Conservation (phyloP, 1,140 invertebrate genomes). For the Pollicipes pollicipes region DNA sequence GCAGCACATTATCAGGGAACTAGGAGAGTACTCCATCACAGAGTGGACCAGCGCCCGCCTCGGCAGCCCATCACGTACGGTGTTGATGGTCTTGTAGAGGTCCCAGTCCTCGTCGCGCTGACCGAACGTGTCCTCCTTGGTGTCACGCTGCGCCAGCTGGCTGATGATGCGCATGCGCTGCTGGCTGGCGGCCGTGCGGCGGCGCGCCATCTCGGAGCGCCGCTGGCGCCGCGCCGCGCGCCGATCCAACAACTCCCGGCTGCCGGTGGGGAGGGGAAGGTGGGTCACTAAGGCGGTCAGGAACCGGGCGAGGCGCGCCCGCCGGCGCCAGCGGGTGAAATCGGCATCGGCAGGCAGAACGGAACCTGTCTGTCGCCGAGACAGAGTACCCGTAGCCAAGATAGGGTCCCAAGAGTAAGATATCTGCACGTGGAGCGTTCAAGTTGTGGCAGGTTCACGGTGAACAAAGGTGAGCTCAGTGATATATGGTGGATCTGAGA, state of each 20-base stretch:
- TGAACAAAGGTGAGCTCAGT: too few species aligned
- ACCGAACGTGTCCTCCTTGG: slow-evolving; percentile 77
- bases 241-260: slow-evolving; percentile 44
- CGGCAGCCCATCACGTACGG: slow-evolving; percentile 30
- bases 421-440: too few species aligned
- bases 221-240: slow-evolving; percentile 50
- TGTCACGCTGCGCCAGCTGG: slow-evolving; percentile 55
- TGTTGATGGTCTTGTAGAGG: slow-evolving; percentile 78
- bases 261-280: too few species aligned
- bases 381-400: too few species aligned
- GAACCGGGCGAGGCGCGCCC: too few species aligned
- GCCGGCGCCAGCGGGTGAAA: too few species aligned
- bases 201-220: slow-evolving; percentile 67
- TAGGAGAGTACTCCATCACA: neutral
- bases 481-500: too few species aligned
- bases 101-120: slow-evolving; percentile 88
- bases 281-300: too few species aligned
- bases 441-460: too few species aligned
- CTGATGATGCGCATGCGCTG: slow-evolving; percentile 86
- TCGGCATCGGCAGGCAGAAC: too few species aligned
- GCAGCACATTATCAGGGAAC: slow-evolving; percentile 5
- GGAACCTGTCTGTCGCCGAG: too few species aligned
- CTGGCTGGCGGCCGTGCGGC: slow-evolving; percentile 72
- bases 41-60: neutral
- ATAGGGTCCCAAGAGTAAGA: too few species aligned